These are phyloP conservation scores for Metaphire vulgaris DNA, from an alignment of 1,140 invertebrate genomes.

Conservation along the genomic window DNA sequence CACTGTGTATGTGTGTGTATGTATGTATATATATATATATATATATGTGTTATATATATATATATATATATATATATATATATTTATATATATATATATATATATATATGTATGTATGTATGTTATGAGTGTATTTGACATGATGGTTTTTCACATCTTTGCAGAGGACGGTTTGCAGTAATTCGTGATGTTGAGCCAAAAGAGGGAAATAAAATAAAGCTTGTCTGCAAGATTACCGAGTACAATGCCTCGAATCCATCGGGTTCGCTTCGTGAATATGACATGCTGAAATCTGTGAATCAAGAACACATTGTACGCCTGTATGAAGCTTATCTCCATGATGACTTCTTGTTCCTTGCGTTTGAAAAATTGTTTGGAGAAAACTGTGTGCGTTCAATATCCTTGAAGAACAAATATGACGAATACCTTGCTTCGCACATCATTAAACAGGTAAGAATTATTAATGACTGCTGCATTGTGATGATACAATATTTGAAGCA, in stretches of 20 bases:
- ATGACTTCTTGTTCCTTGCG: conserved; percentile 58
- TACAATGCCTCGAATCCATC: conserved; percentile 31
- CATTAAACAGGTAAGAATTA: conserved; percentile 61
- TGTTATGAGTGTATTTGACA: too few species aligned
- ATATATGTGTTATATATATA: too few species aligned
- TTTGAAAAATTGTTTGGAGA: conserved; percentile 82
- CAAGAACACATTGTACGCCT: conserved; percentile 77
- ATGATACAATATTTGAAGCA: too few species aligned
- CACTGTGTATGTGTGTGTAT: too few species aligned
- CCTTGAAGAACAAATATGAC: conserved; percentile 75
- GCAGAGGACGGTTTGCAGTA: conserved; percentile 65
- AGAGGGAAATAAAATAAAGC: conserved; percentile 9
- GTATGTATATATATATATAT: too few species aligned
- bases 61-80: too few species aligned
- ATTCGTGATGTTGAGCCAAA: conserved; percentile 33
- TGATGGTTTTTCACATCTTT: too few species aligned
- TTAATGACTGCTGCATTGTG: too few species aligned
- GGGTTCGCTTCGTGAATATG: conserved; percentile 61
- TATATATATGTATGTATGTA: too few species aligned
- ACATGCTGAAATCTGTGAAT: conserved; percentile 68
- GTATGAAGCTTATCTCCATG: conserved; percentile 52
- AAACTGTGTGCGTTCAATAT: conserved; percentile 80
- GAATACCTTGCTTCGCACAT: conserved; percentile 82
- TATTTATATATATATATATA: too few species aligned
- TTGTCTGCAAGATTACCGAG: conserved; percentile 31